Conservation (phyloP, 1,140 invertebrate genomes). For the Drosophila simulans region DNA sequence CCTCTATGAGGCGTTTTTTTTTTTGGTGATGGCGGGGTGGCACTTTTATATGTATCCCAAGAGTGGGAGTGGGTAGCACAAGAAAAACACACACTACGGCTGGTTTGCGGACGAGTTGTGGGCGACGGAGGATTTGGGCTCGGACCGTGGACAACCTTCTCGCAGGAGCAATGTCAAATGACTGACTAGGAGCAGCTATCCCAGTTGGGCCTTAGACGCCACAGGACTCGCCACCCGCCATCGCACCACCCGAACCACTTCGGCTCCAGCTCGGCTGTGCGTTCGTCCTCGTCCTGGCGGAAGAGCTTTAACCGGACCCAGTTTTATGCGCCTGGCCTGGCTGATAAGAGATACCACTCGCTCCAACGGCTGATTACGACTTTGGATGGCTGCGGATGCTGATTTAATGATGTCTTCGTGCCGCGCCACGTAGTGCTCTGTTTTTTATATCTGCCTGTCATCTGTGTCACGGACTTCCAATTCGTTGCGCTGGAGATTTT, state of each 20-base stretch:
- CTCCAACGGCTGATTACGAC: slow-evolving; percentile 32
- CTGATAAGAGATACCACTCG: slow-evolving; percentile 48
- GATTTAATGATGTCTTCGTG: slow-evolving; percentile 53
- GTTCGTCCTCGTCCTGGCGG: slow-evolving; percentile 38
- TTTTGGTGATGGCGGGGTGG: neutral
- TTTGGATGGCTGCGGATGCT: slow-evolving; percentile 48
- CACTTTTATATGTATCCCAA: slow-evolving; percentile 58
- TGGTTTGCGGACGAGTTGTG: slow-evolving; percentile 44
- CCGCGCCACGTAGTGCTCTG: slow-evolving; percentile 9
- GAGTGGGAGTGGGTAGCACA: slow-evolving; percentile 45
- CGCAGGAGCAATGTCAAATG: slow-evolving; percentile 83
- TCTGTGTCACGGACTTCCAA: slow-evolving; percentile 48
- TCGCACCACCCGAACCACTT: slow-evolving; percentile 47
- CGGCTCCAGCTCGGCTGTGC: slow-evolving; percentile 49
- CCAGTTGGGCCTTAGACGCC: slow-evolving; percentile 75
- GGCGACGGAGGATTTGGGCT: slow-evolving; percentile 42
- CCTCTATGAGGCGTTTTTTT: slow-evolving; percentile 12
- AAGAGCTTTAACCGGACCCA: slow-evolving; percentile 75
- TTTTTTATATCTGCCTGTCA: slow-evolving; percentile 39
- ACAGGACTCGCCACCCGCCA: slow-evolving; percentile 52
- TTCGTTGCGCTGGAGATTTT: slow-evolving; percentile 36
- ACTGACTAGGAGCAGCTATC: slow-evolving; percentile 76
- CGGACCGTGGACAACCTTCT: slow-evolving; percentile 80
- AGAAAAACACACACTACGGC: slow-evolving; percentile 31
- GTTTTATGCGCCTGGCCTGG: slow-evolving; percentile 62